These are phyloP conservation scores for Erebia epiphron DNA, from an alignment of 2,888 invertebrate species.

Conservation along the genomic window DNA sequence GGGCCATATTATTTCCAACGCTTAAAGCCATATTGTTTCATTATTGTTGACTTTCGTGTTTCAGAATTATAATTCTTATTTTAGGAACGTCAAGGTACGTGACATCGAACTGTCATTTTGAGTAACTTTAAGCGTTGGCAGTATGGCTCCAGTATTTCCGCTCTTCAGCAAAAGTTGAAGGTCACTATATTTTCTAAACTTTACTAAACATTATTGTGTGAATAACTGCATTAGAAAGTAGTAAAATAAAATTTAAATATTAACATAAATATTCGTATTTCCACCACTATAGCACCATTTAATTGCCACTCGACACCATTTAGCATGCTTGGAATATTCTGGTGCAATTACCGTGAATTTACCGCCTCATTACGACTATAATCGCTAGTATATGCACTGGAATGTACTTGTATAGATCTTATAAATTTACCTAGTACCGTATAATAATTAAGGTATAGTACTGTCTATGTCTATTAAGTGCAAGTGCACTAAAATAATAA, in stretches of 20 bases:
- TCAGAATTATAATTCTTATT: too few species aligned
- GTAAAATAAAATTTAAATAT: slow-evolving; percentile 7
- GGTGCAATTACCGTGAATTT: slow-evolving; percentile 36
- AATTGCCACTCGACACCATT: slow-evolving; percentile 28
- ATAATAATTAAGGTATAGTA: slow-evolving; percentile 32
- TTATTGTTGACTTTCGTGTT: too few species aligned
- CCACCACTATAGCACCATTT: slow-evolving; percentile 14
- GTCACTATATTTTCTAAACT: too few species aligned
- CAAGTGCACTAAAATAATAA: not conserved
- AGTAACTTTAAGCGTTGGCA: too few species aligned
- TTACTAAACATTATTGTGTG: not conserved
- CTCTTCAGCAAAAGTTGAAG: too few species aligned
- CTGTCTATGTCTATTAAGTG: slow-evolving; percentile 22
- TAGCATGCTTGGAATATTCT: slow-evolving; percentile 37
- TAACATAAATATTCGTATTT: slow-evolving; percentile 12
- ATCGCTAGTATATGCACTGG: slow-evolving; percentile 35
- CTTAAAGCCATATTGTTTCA: too few species aligned
- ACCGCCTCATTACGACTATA: slow-evolving; percentile 42
- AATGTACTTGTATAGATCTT: slow-evolving; percentile 35
- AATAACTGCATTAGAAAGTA: not conserved
- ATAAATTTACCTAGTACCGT: slow-evolving; percentile 30
- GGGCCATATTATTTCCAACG: too few species aligned
- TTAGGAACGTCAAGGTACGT: too few species aligned
- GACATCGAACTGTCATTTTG: too few species aligned
- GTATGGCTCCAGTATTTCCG: too few species aligned